Percentiles rank a stretch among this genome's conserved stretches.
Conservation (phyloP, 1,140 invertebrate genomes). For the Cyrtorhinus lividipennis region DNA sequence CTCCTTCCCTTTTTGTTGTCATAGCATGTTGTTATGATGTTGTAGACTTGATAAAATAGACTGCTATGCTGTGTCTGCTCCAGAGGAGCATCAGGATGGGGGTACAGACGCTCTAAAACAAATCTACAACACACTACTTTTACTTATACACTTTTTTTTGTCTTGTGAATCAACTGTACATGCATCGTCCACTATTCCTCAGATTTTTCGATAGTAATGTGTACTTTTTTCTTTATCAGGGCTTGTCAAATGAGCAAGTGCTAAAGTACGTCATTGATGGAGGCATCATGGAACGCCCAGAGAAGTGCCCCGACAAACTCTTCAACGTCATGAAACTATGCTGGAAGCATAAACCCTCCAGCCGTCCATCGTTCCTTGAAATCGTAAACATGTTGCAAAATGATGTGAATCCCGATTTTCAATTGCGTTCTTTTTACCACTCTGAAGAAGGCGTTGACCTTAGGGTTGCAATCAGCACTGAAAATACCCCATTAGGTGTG, state of each 20-base stretch:
- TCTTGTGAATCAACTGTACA: no score
- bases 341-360: slow-evolving; percentile 64
- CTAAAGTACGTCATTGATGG: slow-evolving; percentile 76
- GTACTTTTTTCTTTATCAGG: slow-evolving; percentile 30
- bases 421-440: slow-evolving; percentile 63
- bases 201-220: no score
- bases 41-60: no score
- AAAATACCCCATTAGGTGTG: slow-evolving; percentile 26
- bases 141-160: no score
- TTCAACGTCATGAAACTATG: slow-evolving; percentile 78
- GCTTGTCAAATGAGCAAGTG: slow-evolving; percentile 58
- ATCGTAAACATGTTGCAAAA: slow-evolving; percentile 50
- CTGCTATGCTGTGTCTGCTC: no score
- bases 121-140: no score
- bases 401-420: slow-evolving; percentile 41
- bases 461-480: slow-evolving; percentile 26
- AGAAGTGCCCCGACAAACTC: slow-evolving; percentile 81
- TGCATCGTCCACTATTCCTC: no score
- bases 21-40: no score
- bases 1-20: no score
- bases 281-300: slow-evolving; percentile 80
- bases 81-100: no score
- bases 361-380: slow-evolving; percentile 69
- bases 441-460: slow-evolving; percentile 44
- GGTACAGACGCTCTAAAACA: no score